Conservation (phyloP, 2,888 invertebrate species). For the Acronicta leporina region DNA sequence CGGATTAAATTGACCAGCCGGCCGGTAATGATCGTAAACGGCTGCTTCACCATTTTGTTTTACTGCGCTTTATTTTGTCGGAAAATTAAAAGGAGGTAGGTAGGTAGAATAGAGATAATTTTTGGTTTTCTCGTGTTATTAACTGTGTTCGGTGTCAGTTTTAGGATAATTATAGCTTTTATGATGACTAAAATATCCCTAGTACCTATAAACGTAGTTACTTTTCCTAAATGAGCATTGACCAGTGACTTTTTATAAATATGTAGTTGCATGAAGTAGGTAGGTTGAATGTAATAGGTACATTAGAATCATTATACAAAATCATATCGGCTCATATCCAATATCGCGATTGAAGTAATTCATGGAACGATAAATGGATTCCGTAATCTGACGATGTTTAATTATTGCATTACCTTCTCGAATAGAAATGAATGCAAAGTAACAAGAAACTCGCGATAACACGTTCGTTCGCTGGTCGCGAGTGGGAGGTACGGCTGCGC, state of each 20-base stretch:
- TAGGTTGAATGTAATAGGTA: too few species aligned
- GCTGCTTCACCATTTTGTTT: not conserved
- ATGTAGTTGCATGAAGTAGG: too few species aligned
- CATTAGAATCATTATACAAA: slow-evolving; percentile 15
- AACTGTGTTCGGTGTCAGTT: too few species aligned
- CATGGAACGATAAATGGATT: slow-evolving; percentile 73
- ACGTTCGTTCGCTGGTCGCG: slow-evolving; percentile 74
- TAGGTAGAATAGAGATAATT: not conserved
- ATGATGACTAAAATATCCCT: too few species aligned
- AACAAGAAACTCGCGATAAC: slow-evolving; percentile 86
- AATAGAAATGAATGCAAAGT: slow-evolving; percentile 81
- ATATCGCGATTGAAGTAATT: slow-evolving; percentile 68
- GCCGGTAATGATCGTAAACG: slow-evolving; percentile 21
- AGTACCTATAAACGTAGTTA: too few species aligned
- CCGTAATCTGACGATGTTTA: slow-evolving; percentile 81
- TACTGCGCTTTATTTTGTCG: not conserved
- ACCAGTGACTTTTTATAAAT: slow-evolving; percentile 23
- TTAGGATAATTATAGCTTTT: not conserved
- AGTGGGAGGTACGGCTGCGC: slow-evolving; percentile 86
- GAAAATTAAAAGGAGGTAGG: not conserved
- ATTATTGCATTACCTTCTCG: slow-evolving; percentile 72
- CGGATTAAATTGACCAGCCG: slow-evolving; percentile 26
- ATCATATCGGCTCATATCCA: slow-evolving; percentile 52
- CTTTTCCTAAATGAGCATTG: slow-evolving; percentile 1
- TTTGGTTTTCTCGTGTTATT: not conserved